Percentiles rank a stretch among this genome's conserved stretches.
Conservation (phyloP, 2,797 vertebrate species). For the Macropodus opercularis region DNA sequence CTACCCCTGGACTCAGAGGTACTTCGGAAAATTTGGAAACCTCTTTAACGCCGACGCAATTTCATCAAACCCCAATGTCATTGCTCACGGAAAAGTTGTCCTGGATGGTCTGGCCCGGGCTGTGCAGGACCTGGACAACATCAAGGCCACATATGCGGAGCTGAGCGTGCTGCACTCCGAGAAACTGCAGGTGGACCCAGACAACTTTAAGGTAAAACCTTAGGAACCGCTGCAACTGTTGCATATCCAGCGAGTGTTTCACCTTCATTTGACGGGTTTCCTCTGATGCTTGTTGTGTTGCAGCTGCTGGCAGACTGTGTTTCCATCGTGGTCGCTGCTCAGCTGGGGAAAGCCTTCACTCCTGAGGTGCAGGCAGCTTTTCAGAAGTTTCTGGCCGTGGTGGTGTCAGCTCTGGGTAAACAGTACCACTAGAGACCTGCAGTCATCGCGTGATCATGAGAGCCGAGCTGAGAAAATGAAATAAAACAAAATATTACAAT, state of each 20-base stretch:
- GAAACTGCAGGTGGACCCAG: constrained; percentile 84
- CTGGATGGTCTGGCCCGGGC: constrained; percentile 80
- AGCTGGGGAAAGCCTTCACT: constrained; percentile 64
- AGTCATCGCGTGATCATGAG: too few relatives aligned
- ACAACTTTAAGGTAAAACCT: constrained; percentile 81
- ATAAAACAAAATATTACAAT: too few relatives aligned
- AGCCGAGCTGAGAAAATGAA: too few relatives aligned
- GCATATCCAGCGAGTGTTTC: neutral
- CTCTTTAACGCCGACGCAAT: constrained; percentile 75
- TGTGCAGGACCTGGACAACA: constrained; percentile 81
- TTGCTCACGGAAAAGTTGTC: constrained; percentile 77
- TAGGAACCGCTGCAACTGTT: neutral
- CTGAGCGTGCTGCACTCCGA: constrained; percentile 84
- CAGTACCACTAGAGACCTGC: constrained; percentile 75
- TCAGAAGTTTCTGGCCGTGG: constrained; percentile 75
- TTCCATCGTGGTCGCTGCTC: constrained; percentile 68
- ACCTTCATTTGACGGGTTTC: neutral
- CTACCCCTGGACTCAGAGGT: constrained; percentile 83
- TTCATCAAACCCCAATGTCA: constrained; percentile 70
- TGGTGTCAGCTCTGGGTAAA: constrained; percentile 72
- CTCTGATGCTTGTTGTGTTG: constrained; percentile 1
- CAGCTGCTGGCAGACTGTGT: constrained; percentile 81
- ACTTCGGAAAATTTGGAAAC: constrained; percentile 82
- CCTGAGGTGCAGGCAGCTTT: constrained; percentile 72
- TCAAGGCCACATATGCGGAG: constrained; percentile 70